These are phyloP conservation scores for Geophilus truncorum DNA, from an alignment of 2,888 invertebrate genomes.

Conservation along the genomic window DNA sequence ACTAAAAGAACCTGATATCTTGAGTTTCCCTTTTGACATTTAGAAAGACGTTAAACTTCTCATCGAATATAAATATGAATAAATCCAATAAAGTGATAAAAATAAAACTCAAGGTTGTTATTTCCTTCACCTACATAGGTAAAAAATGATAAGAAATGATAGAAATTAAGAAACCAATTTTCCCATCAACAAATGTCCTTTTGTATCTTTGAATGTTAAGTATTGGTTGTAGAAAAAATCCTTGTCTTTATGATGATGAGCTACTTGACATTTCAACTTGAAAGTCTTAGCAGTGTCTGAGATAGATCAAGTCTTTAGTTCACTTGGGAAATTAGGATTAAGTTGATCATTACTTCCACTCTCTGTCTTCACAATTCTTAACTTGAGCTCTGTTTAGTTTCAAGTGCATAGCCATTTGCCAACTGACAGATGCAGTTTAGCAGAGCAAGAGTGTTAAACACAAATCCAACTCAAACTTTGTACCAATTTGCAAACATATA, in stretches of 20 bases:
- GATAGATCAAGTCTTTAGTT: not conserved
- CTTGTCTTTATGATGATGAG: not conserved
- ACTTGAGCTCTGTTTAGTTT: not conserved
- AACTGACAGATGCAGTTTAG: not conserved
- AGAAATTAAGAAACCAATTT: not conserved
- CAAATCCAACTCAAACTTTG: not conserved
- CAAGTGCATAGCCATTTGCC: not conserved
- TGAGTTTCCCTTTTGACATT: not conserved
- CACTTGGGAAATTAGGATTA: not conserved
- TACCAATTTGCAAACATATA: not conserved
- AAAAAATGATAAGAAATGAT: no score
- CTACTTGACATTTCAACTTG: not conserved
- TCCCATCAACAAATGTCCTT: no score
- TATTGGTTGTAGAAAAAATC: not conserved
- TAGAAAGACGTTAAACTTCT: not conserved
- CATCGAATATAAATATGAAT: not conserved
- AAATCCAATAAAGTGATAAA: no score
- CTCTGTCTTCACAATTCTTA: not conserved
- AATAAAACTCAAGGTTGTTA: not conserved
- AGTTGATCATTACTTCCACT: not conserved
- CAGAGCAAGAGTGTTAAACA: not conserved
- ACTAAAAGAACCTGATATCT: not conserved
- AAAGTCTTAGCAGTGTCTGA: not conserved
- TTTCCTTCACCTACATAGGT: not conserved
- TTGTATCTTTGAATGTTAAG: no score